Evolutionary conservation across 2,888 invertebrate species (phyloP), one percentile per base, ranked within the genome.

Genomic region (Sesia bembeciformis): DNA sequence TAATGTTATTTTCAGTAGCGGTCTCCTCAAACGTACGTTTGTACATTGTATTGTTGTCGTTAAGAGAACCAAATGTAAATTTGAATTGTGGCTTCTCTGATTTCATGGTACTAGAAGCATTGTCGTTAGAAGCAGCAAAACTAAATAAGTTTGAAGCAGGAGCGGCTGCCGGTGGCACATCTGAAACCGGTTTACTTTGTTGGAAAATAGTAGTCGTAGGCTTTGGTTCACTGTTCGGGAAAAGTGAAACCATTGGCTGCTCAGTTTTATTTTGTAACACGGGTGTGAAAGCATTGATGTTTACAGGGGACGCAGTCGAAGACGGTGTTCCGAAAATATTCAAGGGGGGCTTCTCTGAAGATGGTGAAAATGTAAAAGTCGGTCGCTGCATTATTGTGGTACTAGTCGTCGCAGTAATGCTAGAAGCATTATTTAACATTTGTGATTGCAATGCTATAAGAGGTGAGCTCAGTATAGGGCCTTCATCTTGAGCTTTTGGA

Each of bases 31-130:
- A 75, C 40, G 65, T 49, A 8, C 4, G 49, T 49, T 6, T 49
- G 7, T 63, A 49, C 23, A 64, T 52, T 40, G 62, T 46, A 40
- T 76, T 73, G 6, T 67, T 57, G 58, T 70, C 68, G 52, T 63
- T 73, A 51, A 52, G 63, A 41, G 54, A 66, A 4, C 76, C 73
- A 56, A 86, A 85, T 5, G 65, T 65, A 52, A 86, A 86, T 53
- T 67, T 76, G 53, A 84, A 83, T 57, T 77, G 77, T 0, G 78
- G 74, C 55, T 77, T 78, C 4, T 78, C 81, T 3, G 62, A 40
- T 46, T 63, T 62, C 8, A 70, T 53, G n/a, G 65, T 52, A 6
- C 62, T 39, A 4, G 61, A 56, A 5, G 58, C 53, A 54, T 60
- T 76, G 8, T 50, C 62, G 1, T 79, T 78, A 54, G 84, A 83